Conservation (phyloP, 1,140 invertebrate species). For the Drosophila murphyi region DNA sequence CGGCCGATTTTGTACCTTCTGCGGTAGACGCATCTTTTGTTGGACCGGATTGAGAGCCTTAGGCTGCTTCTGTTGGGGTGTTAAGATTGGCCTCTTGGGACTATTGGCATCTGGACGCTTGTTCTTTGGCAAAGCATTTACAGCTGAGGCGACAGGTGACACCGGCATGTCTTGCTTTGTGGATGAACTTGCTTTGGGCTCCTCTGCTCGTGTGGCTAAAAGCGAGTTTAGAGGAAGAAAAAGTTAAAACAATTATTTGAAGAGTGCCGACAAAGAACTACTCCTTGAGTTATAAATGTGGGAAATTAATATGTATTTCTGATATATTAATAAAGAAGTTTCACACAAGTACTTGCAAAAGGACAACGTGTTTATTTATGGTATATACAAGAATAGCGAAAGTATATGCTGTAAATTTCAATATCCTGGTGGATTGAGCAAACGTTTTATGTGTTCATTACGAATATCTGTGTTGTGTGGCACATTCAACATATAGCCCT, state of each 20-base stretch:
- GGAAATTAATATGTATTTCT: too few relatives aligned
- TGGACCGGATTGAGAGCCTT: conserved; percentile 24
- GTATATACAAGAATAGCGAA: not conserved
- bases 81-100: conserved; percentile 9
- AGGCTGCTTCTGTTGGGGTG: conserved; percentile 2
- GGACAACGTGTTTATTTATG: conserved; percentile 14
- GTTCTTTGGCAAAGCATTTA: conserved; percentile 5
- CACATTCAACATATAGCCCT: conserved; percentile 48
- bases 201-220: conserved; percentile 10
- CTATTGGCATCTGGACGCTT: conserved; percentile 11
- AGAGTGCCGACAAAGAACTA: too few relatives aligned
- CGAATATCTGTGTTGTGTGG: conserved; percentile 21
- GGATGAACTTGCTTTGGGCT: not conserved
- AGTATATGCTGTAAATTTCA: conserved; percentile 14
- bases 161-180: conserved; percentile 3
- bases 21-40: conserved; percentile 28
- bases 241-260: not conserved
- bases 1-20: not conserved
- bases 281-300: too few relatives aligned
- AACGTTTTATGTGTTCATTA: conserved; percentile 37
- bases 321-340: not conserved
- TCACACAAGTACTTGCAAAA: not conserved
- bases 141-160: not conserved
- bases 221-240: not conserved
- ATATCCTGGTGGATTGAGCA: conserved; percentile 63